Base-by-base conservation (phyloP, 2,888 invertebrate genomes). In the Arrhopalites spinosus region DNA sequence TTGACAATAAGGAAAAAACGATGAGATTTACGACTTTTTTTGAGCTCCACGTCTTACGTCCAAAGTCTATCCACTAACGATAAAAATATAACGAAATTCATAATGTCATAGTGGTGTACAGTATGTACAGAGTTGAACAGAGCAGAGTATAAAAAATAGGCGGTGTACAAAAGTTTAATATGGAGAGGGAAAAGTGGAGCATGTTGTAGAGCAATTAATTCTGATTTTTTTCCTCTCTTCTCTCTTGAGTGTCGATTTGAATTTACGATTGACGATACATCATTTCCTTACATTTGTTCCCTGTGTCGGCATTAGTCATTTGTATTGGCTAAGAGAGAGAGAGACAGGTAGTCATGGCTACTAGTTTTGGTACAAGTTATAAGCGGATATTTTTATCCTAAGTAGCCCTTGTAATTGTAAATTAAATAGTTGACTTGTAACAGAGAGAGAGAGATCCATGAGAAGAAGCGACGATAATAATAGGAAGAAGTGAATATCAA, bases 201-300 rank as follows among this genome's bases (percentile, higher is more conserved):
- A 71, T 71, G 71, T 71, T 59, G 59, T 23, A 71, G 56, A 43
- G 43, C 59, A 61, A 71, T 71, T 71, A 71, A 71, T 71, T 71
- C 53, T 71, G 43, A 36, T 43, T 59, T 56, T 56, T n/a, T n/a
- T n/a, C n/a, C n/a, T n/a, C n/a, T n/a, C n/a, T n/a, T n/a, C n/a
- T 7, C 7, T 45, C 7, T 59, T 71, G 23, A 71, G 56, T 53
- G 23, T 59, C 59, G 15, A 71, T 71, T 71, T 71, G 71, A 71
- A 56, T 71, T 71, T 71, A 63, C 63, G 30, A 63, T 5, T 50
- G 50, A 50, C 50, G 50, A n/a, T n/a, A 50, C 50, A 15, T 50
- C 50, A 50, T n/a, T n/a, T 15, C 15, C 50, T 50, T 5, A 45
- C 45, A 11, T 15, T 45, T 45, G 7, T 15, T 45, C 45, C 45